These are phyloP conservation scores for Pseudopleuronectes americanus DNA, from an alignment of 2,797 vertebrate genomes.

Conservation along the genomic window DNA sequence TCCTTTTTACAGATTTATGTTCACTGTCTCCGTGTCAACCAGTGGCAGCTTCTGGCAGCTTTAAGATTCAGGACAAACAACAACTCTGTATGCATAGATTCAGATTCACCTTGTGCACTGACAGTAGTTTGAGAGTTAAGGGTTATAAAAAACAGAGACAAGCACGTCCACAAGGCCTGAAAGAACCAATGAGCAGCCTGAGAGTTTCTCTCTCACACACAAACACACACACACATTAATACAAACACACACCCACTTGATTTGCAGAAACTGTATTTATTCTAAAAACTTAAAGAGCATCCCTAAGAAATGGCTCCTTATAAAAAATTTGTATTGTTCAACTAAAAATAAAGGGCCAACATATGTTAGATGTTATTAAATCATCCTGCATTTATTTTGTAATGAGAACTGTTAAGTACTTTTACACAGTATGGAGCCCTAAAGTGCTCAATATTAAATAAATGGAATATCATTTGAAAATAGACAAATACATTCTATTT, in stretches of 20 bases:
- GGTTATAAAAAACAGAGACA: conserved; percentile 1
- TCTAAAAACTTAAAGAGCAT: neutral
- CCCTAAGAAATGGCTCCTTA: neutral
- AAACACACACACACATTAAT: too few species aligned
- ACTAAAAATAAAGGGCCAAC: too few species aligned
- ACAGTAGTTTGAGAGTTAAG: conserved; percentile 18
- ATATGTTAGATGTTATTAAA: too few species aligned
- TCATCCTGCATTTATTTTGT: too few species aligned
- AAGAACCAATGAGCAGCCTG: conserved; percentile 7
- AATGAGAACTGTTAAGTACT: too few species aligned
- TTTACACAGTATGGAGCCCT: too few species aligned
- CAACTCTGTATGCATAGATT: conserved; percentile 36
- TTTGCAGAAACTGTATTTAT: neutral
- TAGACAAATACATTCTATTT: too few species aligned
- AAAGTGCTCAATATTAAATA: too few species aligned
- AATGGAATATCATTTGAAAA: neutral
- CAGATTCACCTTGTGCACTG: conserved; percentile 18
- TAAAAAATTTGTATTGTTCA: neutral
- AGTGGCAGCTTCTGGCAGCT: neutral
- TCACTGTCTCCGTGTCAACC: neutral
- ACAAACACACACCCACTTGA: neutral
- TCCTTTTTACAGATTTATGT: neutral
- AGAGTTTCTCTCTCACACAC: neutral
- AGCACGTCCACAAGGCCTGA: conserved; percentile 7
- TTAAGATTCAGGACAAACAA: neutral